Conservation (phyloP, 2,113 vertebrate genomes). For the Naja naja region DNA sequence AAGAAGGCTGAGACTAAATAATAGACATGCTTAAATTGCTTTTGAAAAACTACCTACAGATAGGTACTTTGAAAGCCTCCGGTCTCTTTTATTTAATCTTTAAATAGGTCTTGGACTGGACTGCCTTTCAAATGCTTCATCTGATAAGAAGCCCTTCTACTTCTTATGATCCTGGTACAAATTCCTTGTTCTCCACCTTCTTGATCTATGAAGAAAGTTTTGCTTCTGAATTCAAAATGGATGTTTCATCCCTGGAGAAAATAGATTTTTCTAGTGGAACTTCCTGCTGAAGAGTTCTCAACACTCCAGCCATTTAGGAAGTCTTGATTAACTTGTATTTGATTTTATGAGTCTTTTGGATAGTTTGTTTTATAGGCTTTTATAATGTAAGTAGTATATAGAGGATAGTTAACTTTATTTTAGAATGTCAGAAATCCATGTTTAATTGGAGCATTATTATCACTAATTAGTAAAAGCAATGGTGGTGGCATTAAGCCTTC, state of each 20-base stretch:
- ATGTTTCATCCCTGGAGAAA: not conserved
- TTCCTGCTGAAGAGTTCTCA: not conserved
- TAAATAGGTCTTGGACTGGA: not conserved
- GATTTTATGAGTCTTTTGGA: slow-evolving; percentile 1
- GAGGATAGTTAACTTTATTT: not conserved
- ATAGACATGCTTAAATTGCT: not conserved
- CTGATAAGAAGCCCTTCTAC: not conserved
- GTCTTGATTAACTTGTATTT: not conserved
- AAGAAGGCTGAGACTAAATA: not conserved
- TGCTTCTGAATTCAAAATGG: not conserved
- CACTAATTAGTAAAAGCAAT: not conserved
- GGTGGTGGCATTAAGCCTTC: not conserved
- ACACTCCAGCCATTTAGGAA: not conserved
- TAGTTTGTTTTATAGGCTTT: slow-evolving; percentile 10
- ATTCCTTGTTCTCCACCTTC: not conserved
- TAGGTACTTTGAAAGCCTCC: not conserved
- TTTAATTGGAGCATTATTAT: not conserved
- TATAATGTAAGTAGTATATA: not conserved
- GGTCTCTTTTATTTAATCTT: not conserved
- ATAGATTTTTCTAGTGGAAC: not conserved
- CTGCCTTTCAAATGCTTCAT: not conserved
- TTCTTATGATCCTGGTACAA: not conserved
- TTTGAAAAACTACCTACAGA: not conserved
- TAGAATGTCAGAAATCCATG: not conserved
- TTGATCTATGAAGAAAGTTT: not conserved